A percentile compares a stretch with the other conserved stretches of the same genome.
phyloP scores from a whole-genome alignment of 2,888 invertebrate species.

The Eumerus sabulonum region DNA sequence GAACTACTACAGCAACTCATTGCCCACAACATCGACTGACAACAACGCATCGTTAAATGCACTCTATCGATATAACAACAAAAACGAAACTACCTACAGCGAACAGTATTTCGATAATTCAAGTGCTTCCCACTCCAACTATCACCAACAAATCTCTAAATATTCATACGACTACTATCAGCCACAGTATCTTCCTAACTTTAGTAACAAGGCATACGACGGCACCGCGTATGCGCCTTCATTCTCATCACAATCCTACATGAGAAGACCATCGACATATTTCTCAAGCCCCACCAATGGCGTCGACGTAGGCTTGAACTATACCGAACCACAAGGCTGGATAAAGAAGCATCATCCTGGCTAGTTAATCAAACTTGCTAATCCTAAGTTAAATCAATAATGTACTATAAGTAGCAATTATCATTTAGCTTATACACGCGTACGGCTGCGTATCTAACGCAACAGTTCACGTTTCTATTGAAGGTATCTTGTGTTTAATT shows the following conservation, averaged over 20 bases:
- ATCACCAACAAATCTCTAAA: slow-evolving; percentile 73
- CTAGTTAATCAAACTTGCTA: slow-evolving; percentile 42
- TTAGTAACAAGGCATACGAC: slow-evolving; percentile 70
- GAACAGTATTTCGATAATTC: slow-evolving; percentile 51
- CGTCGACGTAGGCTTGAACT: slow-evolving; percentile 53
- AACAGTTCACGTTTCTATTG: too few relatives aligned
- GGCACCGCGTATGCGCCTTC: slow-evolving; percentile 39
- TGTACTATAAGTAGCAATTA: slow-evolving; percentile 55
- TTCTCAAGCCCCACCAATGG: slow-evolving; percentile 48
- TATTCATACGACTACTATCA: slow-evolving; percentile 75
- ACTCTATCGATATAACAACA: slow-evolving; percentile 52
- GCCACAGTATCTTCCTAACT: slow-evolving; percentile 74
- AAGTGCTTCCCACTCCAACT: slow-evolving; percentile 40
- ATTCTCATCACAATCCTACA: slow-evolving; percentile 47
- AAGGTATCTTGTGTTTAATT: too few relatives aligned
- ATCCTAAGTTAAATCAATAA: slow-evolving; percentile 28
- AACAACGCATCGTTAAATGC: slow-evolving; percentile 40
- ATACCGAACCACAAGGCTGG: slow-evolving; percentile 60
- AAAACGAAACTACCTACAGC: slow-evolving; percentile 43
- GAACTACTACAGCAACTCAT: slow-evolving; percentile 39
- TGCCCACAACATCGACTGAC: slow-evolving; percentile 39
- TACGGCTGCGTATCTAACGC: too few relatives aligned
- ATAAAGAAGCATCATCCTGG: slow-evolving; percentile 55
- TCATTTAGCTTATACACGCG: slow-evolving; percentile 41
- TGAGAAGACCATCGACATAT: slow-evolving; percentile 49